These are phyloP conservation scores for Telmatochromis brachygnathus DNA, from an alignment of 2,113 vertebrate genomes.

Conservation along the genomic window DNA sequence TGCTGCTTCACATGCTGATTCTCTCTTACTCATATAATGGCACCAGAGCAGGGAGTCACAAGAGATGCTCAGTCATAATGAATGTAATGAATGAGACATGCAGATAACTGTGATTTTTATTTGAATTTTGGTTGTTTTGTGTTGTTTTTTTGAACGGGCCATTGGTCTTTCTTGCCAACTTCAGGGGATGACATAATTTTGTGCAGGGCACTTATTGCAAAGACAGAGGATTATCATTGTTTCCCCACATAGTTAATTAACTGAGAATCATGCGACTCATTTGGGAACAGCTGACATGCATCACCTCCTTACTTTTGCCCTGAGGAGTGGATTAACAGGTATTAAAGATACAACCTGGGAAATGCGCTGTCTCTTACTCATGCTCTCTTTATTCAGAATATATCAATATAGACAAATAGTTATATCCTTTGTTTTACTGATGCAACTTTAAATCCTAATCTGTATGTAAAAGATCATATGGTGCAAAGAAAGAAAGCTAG, in stretches of 20 bases:
- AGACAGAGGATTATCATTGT: conserved; percentile 27
- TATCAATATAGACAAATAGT: background rate
- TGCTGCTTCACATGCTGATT: background rate
- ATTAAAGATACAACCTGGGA: conserved; percentile 29
- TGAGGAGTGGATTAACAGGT: conserved; percentile 42
- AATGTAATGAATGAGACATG: background rate
- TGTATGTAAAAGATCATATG: background rate
- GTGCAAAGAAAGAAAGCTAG: background rate
- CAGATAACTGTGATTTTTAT: background rate
- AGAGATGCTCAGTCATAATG: background rate
- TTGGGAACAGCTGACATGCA: conserved; percentile 7
- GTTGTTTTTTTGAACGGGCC: background rate
- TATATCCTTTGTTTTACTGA: background rate
- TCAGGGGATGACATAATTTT: background rate
- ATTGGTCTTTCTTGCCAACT: background rate
- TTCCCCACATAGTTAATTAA: conserved; percentile 45
- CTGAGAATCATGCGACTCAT: conserved; percentile 24
- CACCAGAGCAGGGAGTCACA: background rate
- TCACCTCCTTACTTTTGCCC: conserved; percentile 14
- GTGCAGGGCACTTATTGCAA: conserved; percentile 10
- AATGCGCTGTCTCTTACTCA: background rate
- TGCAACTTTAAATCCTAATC: background rate
- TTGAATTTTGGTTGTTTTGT: fast-evolving
- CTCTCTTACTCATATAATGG: background rate
- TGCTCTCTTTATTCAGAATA: background rate